Conservation (phyloP, 2,113 vertebrate species). For the Rousettus leschenaultii region DNA sequence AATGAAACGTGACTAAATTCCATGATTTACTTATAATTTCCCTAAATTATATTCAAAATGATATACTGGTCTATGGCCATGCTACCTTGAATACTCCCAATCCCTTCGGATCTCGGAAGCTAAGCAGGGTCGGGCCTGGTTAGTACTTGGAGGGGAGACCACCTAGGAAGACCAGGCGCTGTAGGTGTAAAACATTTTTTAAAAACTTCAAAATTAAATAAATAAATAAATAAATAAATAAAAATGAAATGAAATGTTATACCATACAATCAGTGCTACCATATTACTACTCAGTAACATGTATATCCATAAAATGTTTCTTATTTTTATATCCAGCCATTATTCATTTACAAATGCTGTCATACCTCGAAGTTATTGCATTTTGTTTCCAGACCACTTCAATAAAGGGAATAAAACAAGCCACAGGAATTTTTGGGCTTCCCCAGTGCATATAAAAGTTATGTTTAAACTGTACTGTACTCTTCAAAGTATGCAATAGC, state of each 20-base stretch:
- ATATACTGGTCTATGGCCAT: no score
- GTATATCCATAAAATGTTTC: neutral
- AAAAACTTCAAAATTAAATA: no score
- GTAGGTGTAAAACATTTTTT: no score
- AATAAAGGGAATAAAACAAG: neutral
- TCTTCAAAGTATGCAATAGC: neutral
- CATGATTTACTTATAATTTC: neutral
- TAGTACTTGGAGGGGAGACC: no score
- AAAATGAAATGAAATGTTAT: neutral
- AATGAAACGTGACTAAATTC: neutral
- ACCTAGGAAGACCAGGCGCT: no score
- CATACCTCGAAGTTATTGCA: neutral
- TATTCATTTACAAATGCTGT: neutral
- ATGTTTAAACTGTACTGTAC: neutral
- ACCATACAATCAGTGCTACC: neutral
- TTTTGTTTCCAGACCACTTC: neutral
- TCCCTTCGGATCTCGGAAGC: no score
- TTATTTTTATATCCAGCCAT: neutral
- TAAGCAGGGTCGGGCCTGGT: no score
- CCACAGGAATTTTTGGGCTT: neutral
- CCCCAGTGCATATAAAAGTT: neutral
- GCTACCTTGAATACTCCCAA: no score
- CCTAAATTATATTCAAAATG: neutral
- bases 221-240: no score
- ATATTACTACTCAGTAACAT: neutral